These are phyloP conservation scores for Merodon equestris DNA, from an alignment of 2,888 invertebrate genomes.

Conservation along the genomic window DNA sequence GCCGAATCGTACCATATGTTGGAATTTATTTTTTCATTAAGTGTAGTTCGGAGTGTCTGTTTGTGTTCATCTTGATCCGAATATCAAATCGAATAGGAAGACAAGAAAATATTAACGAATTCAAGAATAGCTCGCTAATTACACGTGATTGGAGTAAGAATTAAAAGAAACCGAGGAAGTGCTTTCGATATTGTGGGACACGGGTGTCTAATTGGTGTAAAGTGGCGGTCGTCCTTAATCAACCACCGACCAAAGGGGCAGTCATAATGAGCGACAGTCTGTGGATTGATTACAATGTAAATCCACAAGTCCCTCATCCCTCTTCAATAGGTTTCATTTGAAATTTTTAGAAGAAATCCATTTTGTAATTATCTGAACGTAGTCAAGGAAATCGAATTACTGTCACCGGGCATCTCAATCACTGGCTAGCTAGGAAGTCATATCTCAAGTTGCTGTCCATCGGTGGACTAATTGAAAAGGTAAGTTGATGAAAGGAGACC, in stretches of 20 bases:
- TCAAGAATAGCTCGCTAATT: slow-evolving; percentile 20
- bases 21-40: slow-evolving; percentile 1
- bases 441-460: slow-evolving; percentile 17
- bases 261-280: slow-evolving; percentile 46
- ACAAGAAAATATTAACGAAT: slow-evolving; percentile 19
- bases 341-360: slow-evolving; percentile 22
- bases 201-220: not conserved
- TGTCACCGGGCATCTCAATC: too few species aligned
- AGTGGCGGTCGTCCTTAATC: not conserved
- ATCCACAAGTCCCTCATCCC: slow-evolving; percentile 21
- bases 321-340: slow-evolving; percentile 28
- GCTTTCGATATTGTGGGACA: not conserved
- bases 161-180: slow-evolving; percentile 22
- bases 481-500: slow-evolving; percentile 31
- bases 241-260: not conserved
- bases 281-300: slow-evolving; percentile 35
- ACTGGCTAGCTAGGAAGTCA: not conserved
- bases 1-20: slow-evolving; percentile 50
- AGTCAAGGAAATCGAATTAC: slow-evolving; percentile 1
- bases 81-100: too few species aligned
- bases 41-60: too few species aligned
- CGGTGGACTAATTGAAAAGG: slow-evolving; percentile 46
- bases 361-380: slow-evolving; percentile 28
- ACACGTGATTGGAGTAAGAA: not conserved
- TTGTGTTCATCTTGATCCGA: too few species aligned